Base-by-base conservation (phyloP, 64 coral and sea anemone species). In the Trachythela sp. region DNA sequence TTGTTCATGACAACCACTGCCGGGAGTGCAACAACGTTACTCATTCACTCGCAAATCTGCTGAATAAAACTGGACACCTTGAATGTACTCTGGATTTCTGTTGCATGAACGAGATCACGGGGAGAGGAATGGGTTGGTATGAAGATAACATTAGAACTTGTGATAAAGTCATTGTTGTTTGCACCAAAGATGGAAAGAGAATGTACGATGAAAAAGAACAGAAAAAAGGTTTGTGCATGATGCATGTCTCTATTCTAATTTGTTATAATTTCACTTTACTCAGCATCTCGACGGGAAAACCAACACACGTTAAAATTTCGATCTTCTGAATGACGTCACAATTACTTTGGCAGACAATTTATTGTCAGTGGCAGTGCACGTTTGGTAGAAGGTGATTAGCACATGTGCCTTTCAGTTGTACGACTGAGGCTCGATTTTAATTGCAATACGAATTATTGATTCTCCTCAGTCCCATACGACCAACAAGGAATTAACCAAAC, bases 141-240 rank as follows among this genome's bases (percentile, higher is more conserved):
- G 75, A 80, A 35, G 75, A 80, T 17, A 80, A 13, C 1, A 20
- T 80, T 17, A 39, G 35, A 38, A 2, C 8, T 35, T 80, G 33
- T 80, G 75, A 80, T 30, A 80, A 80, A 80, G 75, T 80, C 10
- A 37, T 80, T 35, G 75, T 80, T 80, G 37, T 80, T 80, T 80
- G 75, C 37, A 37, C 75, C 6, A 80, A 38, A 38, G 75, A 80
- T 5, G 75, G 75, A 80, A 80, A 80, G 20, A 80, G 4, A 80
- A 30, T 39, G 33, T 80, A 15, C 27, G 37, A 80, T 2, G 30
- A 80, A 36, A 80, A 39, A 35, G 33, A 35, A 37, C 37, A 2
- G 9, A 36, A 9, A 39, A 64, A 37, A 35, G 75, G 37, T 80
- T 5, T 80, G 75, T 30, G 9, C 33, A 32, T 70, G 5, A 70